Conservation (phyloP, 2,797 vertebrate species). For the Acanthornis magna region DNA sequence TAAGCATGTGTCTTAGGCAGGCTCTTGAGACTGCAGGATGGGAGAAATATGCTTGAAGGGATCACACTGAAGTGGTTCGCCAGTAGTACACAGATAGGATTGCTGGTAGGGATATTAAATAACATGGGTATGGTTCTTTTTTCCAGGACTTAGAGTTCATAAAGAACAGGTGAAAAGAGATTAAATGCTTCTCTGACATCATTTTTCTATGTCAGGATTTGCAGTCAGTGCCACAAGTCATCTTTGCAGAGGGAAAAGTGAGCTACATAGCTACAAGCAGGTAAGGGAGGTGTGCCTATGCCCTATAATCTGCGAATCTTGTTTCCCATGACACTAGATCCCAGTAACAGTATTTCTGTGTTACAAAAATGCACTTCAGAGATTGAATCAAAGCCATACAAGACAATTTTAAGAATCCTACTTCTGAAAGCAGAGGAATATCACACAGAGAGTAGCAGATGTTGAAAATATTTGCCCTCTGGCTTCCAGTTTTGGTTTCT, state of each 20-base stretch:
- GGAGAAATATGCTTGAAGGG: background rate
- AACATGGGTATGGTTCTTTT: constrained; percentile 21
- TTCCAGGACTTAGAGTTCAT: constrained; percentile 40
- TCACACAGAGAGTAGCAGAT: background rate
- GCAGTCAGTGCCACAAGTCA: constrained; percentile 23
- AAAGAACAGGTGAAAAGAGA: constrained; percentile 37
- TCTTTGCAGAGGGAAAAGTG: constrained; percentile 12
- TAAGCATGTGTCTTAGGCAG: background rate
- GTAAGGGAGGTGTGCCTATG: background rate
- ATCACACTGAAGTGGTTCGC: background rate
- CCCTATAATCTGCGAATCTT: background rate
- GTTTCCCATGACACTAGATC: constrained; percentile 27
- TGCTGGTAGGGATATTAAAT: constrained; percentile 33
- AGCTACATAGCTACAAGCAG: background rate
- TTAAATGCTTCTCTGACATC: background rate
- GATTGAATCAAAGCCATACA: background rate
- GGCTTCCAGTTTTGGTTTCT: constrained; percentile 16
- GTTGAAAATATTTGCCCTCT: constrained; percentile 14
- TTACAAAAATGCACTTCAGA: constrained; percentile 30
- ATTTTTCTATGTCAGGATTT: constrained; percentile 54
- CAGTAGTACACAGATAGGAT: background rate
- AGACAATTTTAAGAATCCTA: background rate
- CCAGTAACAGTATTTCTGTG: constrained; percentile 13
- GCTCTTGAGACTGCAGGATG: background rate
- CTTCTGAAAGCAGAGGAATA: background rate